phyloP scores from a whole-genome alignment of 2,113 vertebrate species.

The Thunnus thynnus region DNA sequence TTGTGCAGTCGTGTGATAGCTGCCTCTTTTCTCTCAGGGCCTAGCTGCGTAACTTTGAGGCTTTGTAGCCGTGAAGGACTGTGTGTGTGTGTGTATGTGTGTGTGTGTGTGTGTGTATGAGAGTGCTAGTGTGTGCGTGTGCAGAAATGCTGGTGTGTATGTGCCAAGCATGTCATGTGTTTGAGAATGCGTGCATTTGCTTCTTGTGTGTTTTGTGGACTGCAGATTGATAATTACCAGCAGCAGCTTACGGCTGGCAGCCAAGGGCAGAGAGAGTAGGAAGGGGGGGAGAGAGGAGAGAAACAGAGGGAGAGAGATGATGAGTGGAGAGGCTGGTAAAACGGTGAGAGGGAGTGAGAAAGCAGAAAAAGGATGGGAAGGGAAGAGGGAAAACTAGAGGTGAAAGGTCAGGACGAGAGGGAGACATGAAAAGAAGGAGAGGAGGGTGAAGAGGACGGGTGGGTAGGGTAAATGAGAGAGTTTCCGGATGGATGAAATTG shows the following conservation, averaged over 20 bases:
- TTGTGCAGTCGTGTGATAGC: slow-evolving; percentile 69
- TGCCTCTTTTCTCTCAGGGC: slow-evolving; percentile 58
- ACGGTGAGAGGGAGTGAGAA: slow-evolving; percentile 9
- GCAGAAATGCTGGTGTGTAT: slow-evolving; percentile 12
- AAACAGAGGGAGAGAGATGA: slow-evolving; percentile 11
- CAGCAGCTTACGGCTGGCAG: slow-evolving; percentile 57
- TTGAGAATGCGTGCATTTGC: slow-evolving; percentile 49
- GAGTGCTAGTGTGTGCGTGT: neutral
- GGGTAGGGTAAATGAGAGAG: slow-evolving; percentile 55
- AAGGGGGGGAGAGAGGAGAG: neutral
- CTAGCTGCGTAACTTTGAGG: slow-evolving; percentile 48
- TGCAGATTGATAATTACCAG: slow-evolving; percentile 72
- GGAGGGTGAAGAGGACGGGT: slow-evolving; percentile 22
- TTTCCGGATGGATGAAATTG: slow-evolving; percentile 66
- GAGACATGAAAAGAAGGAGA: slow-evolving; percentile 37
- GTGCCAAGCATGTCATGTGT: slow-evolving; percentile 26
- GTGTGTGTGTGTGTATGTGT: slow-evolving; percentile 23
- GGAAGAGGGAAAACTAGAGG: slow-evolving; percentile 33
- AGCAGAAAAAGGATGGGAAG: slow-evolving; percentile 26
- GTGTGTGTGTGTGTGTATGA: neutral
- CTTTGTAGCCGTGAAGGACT: slow-evolving; percentile 59
- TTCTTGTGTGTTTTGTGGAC: slow-evolving; percentile 51
- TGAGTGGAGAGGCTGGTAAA: slow-evolving; percentile 18
- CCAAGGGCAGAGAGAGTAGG: slow-evolving; percentile 58
- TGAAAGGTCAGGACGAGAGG: slow-evolving; percentile 45